A percentile compares a stretch with the other conserved stretches of the same genome.
phyloP scores from a whole-genome alignment of 1,140 invertebrate genomes.

The Dendrolimus punctatus region DNA sequence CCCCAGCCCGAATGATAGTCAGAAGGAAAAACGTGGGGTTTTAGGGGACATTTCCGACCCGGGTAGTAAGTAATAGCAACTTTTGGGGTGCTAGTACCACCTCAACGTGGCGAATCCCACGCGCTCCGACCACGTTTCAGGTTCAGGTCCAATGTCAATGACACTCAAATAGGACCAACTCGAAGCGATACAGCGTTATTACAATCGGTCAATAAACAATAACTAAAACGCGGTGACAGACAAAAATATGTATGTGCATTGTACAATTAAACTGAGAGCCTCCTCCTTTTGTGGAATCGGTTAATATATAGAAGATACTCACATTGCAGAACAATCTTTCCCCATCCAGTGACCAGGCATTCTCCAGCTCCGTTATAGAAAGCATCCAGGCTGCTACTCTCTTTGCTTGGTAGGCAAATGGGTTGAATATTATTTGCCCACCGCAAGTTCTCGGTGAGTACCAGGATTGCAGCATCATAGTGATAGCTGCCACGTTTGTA shows the following conservation, averaged over 20 bases:
- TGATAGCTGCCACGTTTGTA: slow-evolving; percentile 76
- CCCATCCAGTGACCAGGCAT: slow-evolving; percentile 87
- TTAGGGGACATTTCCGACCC: too few species aligned
- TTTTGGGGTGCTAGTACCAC: too few species aligned
- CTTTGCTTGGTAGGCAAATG: slow-evolving; percentile 76
- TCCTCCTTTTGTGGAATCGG: slow-evolving; percentile 1
- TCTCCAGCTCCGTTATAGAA: slow-evolving; percentile 70
- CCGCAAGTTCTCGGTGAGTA: slow-evolving; percentile 75
- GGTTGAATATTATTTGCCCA: slow-evolving; percentile 82
- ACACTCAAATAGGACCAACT: too few species aligned
- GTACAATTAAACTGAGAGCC: background rate
- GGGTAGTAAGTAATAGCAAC: too few species aligned
- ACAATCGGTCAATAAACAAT: background rate
- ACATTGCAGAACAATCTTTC: slow-evolving; percentile 84
- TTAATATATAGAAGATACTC: slow-evolving; percentile 37
- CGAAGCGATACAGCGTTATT: background rate
- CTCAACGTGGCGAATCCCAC: too few species aligned
- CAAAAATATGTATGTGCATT: too few species aligned
- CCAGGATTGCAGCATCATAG: slow-evolving; percentile 83
- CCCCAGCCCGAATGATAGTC: too few species aligned
- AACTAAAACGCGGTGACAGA: background rate
- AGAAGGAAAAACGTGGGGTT: too few species aligned
- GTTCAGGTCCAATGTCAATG: too few species aligned
- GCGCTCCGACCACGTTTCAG: too few species aligned
- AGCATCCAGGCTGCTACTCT: slow-evolving; percentile 49